phyloP scores from a whole-genome alignment of 2,888 invertebrate genomes.

The Mallateleia sp. region DNA sequence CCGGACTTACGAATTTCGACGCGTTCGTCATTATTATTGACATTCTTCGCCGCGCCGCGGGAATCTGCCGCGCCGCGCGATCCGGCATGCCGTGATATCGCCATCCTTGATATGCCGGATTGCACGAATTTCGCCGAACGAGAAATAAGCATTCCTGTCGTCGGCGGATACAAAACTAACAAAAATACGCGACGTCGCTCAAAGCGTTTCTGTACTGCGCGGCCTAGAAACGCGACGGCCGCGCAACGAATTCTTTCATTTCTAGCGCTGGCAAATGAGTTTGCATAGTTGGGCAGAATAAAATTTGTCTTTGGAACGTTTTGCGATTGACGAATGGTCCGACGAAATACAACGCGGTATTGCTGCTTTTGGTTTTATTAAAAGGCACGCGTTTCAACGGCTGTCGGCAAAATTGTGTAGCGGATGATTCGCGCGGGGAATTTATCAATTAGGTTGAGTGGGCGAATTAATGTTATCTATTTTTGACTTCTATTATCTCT shows the following conservation, averaged over 20 bases:
- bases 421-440: background rate
- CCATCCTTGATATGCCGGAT: background rate
- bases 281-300: slow-evolving; percentile 22
- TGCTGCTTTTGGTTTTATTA: slow-evolving; percentile 1
- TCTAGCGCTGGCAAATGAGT: slow-evolving; percentile 1
- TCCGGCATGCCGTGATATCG: slow-evolving; percentile 16
- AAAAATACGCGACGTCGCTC: slow-evolving; percentile 24
- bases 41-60: slow-evolving; percentile 42
- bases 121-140: slow-evolving; percentile 24
- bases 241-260: slow-evolving; percentile 13
- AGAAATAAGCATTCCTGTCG: slow-evolving; percentile 36
- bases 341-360: background rate
- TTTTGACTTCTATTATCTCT: background rate
- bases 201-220: slow-evolving; percentile 13
- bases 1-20: slow-evolving; percentile 78
- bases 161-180: background rate
- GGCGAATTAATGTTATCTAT: background rate
- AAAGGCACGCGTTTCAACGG: background rate
- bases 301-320: slow-evolving; percentile 13
- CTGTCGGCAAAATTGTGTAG: background rate
- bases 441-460: background rate
- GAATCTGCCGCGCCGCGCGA: slow-evolving; percentile 6
- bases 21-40: slow-evolving; percentile 79
- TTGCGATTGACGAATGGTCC: slow-evolving; percentile 1
- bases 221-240: no score